A percentile compares a stretch with the other conserved stretches of the same genome.
phyloP scores from a whole-genome alignment of 2,888 invertebrate species.

The Mythimna lalbum region DNA sequence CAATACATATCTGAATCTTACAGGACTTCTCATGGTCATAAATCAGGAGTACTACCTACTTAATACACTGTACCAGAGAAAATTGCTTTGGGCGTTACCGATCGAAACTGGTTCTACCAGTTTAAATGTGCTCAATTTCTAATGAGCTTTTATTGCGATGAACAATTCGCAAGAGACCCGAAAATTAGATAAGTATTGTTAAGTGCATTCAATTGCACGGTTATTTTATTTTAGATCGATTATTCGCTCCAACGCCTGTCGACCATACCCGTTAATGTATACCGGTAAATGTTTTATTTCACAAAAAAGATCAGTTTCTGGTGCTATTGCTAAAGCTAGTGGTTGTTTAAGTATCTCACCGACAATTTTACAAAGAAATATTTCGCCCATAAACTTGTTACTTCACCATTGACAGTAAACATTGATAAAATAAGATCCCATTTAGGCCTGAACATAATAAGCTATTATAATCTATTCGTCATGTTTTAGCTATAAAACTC shows the following conservation, averaged over 20 bases:
- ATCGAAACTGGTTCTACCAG: conserved; percentile 27
- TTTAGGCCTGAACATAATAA: conserved; percentile 53
- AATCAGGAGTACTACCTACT: too few relatives aligned
- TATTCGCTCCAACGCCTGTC: conserved; percentile 80
- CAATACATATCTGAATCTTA: too few relatives aligned
- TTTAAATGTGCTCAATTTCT: conserved; percentile 18
- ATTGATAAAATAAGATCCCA: conserved; percentile 56
- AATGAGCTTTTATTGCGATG: conserved; percentile 38
- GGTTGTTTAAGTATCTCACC: conserved; percentile 42
- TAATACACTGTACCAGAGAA: neutral
- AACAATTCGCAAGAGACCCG: conserved; percentile 28
- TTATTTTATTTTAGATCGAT: conserved; percentile 79
- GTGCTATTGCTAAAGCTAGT: conserved; percentile 61
- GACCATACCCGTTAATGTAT: conserved; percentile 66
- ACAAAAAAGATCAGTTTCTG: conserved; percentile 57
- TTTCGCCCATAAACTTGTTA: conserved; percentile 41
- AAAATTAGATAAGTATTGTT: conserved; percentile 57
- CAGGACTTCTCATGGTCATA: too few relatives aligned
- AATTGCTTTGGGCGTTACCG: conserved; percentile 14
- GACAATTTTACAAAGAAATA: conserved; percentile 50
- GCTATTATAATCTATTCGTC: conserved; percentile 54
- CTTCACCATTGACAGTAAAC: conserved; percentile 45
- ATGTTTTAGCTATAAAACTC: conserved; percentile 57
- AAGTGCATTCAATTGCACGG: conserved; percentile 73
- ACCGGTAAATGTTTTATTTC: conserved; percentile 70